Evolutionary conservation across 2,888 invertebrate species (phyloP), one percentile per base, ranked within the genome.

Genomic region (Lutraria lutraria): DNA sequence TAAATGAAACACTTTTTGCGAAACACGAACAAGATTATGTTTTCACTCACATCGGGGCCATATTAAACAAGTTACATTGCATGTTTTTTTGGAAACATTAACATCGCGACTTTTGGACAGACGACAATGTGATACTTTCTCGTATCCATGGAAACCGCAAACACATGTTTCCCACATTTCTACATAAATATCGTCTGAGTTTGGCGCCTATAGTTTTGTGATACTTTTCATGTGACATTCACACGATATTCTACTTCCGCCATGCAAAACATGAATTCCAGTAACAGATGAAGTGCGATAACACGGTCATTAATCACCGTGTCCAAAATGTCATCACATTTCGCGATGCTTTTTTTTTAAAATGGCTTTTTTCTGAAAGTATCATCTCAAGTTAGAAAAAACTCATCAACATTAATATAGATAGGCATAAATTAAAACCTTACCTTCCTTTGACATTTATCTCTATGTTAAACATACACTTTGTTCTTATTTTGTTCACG

Each of bases 171-270:
- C 76, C 76, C 76, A 34, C 34, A 31, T n/a, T 29, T 76, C 76
- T 76, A 34, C 34, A 31, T 31, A 34, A 43, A 34, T 76, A 19
- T 76, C 19, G 76, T 34, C 76, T 76, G 15, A 15, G 6, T 76
- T 76, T 76, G 76, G 76, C 76, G 76, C 76, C 76, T 76, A 31
- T 31, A 76, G 34, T 76, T 72, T 76, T 76, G 34, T 31, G 16
- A 76, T 34, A 3, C 19, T 76, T 76, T 34, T 4, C 16, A 31
- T 34, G 76, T 34, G 76, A 76, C 76, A 34, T 76, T 76, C 31
- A 76, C 76, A 34, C 15, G 34, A 34, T 31, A n/a, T 31, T 2
- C 56, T 76, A 68, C 25, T 25, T 68, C 63, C 63, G 63, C 25
- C 63, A 68, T 25, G 63, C 25, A 76, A 72, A 72, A 63, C 29